phyloP scores from a whole-genome alignment of 2,113 vertebrate genomes.

The Ochotona curzoniae region DNA sequence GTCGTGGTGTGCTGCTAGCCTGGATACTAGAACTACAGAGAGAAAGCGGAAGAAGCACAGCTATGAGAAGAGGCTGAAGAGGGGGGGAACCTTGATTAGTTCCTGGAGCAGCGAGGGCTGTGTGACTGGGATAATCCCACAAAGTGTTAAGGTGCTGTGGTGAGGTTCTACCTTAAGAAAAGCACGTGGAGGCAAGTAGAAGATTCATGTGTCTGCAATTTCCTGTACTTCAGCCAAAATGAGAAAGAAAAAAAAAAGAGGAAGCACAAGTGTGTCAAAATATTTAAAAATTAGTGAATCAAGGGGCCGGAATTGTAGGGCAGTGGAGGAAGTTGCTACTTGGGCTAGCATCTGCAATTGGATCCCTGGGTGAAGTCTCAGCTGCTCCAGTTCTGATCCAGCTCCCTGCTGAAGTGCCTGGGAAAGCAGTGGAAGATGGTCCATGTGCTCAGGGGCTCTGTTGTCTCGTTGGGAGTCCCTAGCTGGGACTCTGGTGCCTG shows the following conservation, averaged over 20 bases:
- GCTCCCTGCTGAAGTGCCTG: too few species aligned
- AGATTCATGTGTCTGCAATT: not conserved
- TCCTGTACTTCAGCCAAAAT: not conserved
- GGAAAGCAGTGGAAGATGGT: too few species aligned
- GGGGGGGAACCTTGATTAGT: too few species aligned
- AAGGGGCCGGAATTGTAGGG: too few species aligned
- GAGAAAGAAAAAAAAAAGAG: not conserved
- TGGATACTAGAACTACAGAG: not conserved
- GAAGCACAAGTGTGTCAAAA: not conserved
- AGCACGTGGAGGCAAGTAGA: not conserved
- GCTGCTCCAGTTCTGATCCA: too few species aligned
- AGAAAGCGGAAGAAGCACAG: not conserved
- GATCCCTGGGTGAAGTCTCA: too few species aligned
- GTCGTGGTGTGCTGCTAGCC: not conserved
- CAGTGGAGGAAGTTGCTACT: too few species aligned
- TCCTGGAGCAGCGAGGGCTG: not conserved
- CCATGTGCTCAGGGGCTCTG: too few species aligned
- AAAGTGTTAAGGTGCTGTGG: rapidly evolving
- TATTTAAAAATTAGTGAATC: not conserved
- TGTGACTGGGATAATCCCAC: not conserved
- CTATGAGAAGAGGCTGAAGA: not conserved
- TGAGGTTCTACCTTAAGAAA: not conserved
- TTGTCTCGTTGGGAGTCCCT: too few species aligned
- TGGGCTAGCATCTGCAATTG: too few species aligned
- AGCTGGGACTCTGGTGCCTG: too few species aligned